Evolutionary conservation across 2,888 invertebrate species (phyloP), one percentile per base, ranked within the genome.

Genomic region (Cataglyphis albicans): DNA sequence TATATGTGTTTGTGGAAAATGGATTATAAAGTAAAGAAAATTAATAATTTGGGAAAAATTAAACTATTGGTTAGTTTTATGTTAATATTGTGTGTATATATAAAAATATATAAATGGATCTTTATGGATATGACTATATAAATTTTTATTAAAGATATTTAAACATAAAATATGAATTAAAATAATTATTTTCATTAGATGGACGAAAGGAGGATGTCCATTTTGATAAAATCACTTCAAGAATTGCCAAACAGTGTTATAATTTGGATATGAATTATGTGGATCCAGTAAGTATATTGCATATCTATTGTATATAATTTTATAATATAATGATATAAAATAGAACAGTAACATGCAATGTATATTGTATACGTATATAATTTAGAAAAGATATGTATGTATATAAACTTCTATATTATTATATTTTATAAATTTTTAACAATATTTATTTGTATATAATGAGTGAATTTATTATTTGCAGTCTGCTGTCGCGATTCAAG

Each of bases 181-280:
- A 65, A 52, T 25, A 32, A 7, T 41, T 74, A 6, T 81, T 83
- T 59, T 65, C 48, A 9, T 59, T 75, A 89, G 98, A 97, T 96
- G 99, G 99, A 0, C 96, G 98, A 76, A 96, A 97, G 93, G 99
- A 99, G 94, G 97, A 97, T 90, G 98, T 99, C 0, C 98, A 98
- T 95, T 98, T 99, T 93, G 99, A 99, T 95, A 99, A 99, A 96
- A 99, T 99, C 85, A 99, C 99, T 0, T 98, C 98, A 0, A 96
- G 99, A 92, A 98, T 99, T 70, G 97, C 98, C 92, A 99, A 99
- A 93, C 96, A 99, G 81, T 99, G 99, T 93, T 99, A 99, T 95
- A 98, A 98, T 32, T 95, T 99, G 73, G 98, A 99, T 94, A 97
- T 97, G 97, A 98, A 99, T 88, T 99, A 98, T 95, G 97, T 99